Base-by-base conservation (phyloP, 1,140 invertebrate species). In the Neodiprion fabricii region DNA sequence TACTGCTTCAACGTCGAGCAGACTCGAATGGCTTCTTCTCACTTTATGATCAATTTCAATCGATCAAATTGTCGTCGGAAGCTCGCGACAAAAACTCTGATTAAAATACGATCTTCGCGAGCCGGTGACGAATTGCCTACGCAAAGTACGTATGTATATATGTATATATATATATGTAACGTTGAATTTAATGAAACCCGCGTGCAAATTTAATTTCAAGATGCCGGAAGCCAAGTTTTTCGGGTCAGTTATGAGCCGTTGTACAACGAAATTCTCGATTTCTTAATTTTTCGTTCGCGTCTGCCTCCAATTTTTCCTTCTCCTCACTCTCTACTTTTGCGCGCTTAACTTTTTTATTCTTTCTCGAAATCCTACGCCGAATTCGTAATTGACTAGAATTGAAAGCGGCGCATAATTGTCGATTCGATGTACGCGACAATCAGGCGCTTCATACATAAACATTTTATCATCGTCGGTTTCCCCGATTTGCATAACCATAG, bases 11-110 rank as follows among this genome's bases (percentile, higher is more conserved):
- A 40, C 2, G 28, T 61, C 53, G 53, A 61, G 53, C 11, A 9
- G 3, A 61, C 53, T 61, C 14, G 53, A 61, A 61, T 61, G 53
- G 53, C 53, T 17, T 61, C 53, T 61, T 17, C 28, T 40, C 28
- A 61, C 53, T 14, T 61, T 61, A 40, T 40, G 53, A 61, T 61
- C 53, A 61, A 61, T 61, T 61, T 61, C 53, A 61, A 61, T 61
- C 53, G 53, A 61, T 61, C 53, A 61, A 61, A 61, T 61, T 17
- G 53, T 14, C 53, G 53, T 61, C 4, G 53, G 53, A 61, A 61
- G n/a, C 53, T 9, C 4, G 53, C 53, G 5, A 61, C 53, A 61
- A 61, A 61, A 61, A 61, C 53, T 61, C 53, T 61, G 53, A 61
- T 61, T 61, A 61, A 61, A 61, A 61, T 61, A 17, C 53, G 28